Conservation (phyloP, 2,797 vertebrate species). For the Mionectes olivaceus region DNA sequence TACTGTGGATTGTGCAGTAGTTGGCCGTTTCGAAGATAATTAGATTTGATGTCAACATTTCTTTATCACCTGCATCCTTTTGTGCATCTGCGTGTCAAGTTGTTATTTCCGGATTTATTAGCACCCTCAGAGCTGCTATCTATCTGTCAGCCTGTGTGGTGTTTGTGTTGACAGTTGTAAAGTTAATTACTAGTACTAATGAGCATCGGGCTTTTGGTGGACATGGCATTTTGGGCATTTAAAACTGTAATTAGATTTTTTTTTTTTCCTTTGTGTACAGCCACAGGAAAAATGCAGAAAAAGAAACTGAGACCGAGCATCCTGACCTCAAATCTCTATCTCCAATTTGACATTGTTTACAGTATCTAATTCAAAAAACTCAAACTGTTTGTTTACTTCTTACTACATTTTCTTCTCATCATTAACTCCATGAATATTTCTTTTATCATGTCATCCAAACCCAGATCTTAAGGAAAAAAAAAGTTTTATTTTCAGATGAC, state of each 20-base stretch:
- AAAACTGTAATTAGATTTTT: constrained; percentile 85
- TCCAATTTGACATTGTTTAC: constrained; percentile 61
- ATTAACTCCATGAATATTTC: constrained; percentile 52
- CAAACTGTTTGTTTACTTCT: constrained; percentile 56
- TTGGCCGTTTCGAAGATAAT: constrained; percentile 86
- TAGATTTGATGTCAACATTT: constrained; percentile 92
- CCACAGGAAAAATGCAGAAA: constrained; percentile 64
- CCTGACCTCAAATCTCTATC: constrained; percentile 45
- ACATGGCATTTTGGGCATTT: constrained; percentile 87
- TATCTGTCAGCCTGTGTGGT: constrained; percentile 88
- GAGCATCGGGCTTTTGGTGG: constrained; percentile 89
- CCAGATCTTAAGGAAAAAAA: not conserved
- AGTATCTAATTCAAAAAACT: constrained; percentile 65
- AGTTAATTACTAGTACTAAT: constrained; percentile 90
- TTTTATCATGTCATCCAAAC: constrained; percentile 20
- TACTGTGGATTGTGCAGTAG: constrained; percentile 78
- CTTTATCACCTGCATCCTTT: constrained; percentile 87
- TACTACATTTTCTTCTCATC: constrained; percentile 40
- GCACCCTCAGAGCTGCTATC: constrained; percentile 84
- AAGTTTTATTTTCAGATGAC: not conserved
- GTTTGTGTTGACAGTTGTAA: constrained; percentile 89
- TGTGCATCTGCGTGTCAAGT: constrained; percentile 88
- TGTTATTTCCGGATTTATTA: constrained; percentile 92
- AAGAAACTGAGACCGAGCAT: not conserved
- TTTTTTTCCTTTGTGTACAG: constrained; percentile 65